Base-by-base conservation (phyloP, 1,140 invertebrate species). In the Bemisia tabaci region DNA sequence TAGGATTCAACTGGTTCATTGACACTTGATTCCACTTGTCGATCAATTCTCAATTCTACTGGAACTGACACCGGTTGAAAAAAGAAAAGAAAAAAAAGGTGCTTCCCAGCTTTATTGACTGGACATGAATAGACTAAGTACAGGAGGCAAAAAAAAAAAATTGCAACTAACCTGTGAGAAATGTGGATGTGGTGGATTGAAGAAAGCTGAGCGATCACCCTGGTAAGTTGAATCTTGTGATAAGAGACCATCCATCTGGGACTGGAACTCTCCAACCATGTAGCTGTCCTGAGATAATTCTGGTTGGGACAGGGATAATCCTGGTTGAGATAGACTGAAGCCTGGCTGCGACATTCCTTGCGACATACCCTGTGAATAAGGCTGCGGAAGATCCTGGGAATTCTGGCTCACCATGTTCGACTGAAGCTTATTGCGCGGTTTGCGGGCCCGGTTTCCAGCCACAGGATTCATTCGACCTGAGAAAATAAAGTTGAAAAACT, bases 201-300 rank as follows among this genome's bases (percentile, higher is more conserved):
- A 80, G 77, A 87, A 86, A 72, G 84, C 88, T 65, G 83, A 84
- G 65, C 87, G 80, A 71, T 89, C 88, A 62, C 85, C 89, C 78
- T 94, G 91, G 79, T 94, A 95, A 68, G 90, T 92, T 11, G 92
- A 95, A 79, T 97, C 94, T 79, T 97, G 94, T 2, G 94, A 97
- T 70, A 97, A 79, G 68, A 97, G 82, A 60, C 91, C 92, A 75
- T 97, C 94, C 81, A 93, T 91, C 78, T 96, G 94, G 26, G 92
- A 95, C 72, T 93, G 92, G 76, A 93, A 92, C 70, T 95, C 92
- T 69, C 90, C 89, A 68, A 84, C 84, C 59, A 89, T 83, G 72
- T 89, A 89, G 26, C 88, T 91, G 77, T 97, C 94, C 81, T 95
- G 90, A 60, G 88, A 91, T 27, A 92, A 79, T 74, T 92, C 90